Conservation (phyloP, 2,113 vertebrate species). For the Dunckerocampus dactyliophorus region DNA sequence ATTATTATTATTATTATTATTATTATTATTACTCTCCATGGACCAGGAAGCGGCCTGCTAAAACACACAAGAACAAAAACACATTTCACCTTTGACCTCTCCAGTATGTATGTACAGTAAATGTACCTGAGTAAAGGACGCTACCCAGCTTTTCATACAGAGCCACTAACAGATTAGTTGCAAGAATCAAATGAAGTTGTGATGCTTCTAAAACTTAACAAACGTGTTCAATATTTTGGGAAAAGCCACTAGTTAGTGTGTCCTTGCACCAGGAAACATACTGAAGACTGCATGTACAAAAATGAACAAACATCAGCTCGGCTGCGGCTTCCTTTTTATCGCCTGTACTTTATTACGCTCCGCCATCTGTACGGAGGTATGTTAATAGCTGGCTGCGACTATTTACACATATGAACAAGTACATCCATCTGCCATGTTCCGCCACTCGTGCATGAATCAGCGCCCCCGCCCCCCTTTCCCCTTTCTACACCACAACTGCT, state of each 20-base stretch:
- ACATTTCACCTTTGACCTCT: too few species aligned
- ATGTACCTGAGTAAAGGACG: too few species aligned
- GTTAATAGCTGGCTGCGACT: constrained; percentile 78
- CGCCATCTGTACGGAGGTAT: constrained; percentile 80
- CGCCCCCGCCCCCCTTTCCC: constrained; percentile 66
- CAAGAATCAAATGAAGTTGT: constrained; percentile 43
- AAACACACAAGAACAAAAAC: too few species aligned
- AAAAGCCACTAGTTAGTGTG: constrained; percentile 69
- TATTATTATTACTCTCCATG: too few species aligned
- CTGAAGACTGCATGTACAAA: constrained; percentile 71
- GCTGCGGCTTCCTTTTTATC: constrained; percentile 74
- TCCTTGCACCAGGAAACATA: constrained; percentile 70
- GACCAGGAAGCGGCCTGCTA: too few species aligned
- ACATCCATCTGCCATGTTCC: constrained; percentile 80
- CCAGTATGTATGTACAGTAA: too few species aligned
- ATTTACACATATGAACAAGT: constrained; percentile 77
- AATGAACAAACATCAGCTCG: constrained; percentile 71
- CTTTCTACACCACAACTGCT: constrained; percentile 70
- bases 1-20: too few species aligned
- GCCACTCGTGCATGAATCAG: constrained; percentile 77
- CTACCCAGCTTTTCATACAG: too few species aligned
- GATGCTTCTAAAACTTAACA: constrained; percentile 13
- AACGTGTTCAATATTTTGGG: constrained; percentile 72
- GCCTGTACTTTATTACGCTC: constrained; percentile 78
- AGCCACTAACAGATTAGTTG: constrained; percentile 12